Conservation (phyloP, 2,888 invertebrate species). For the Galeopsomyia nigrocyanea region DNA sequence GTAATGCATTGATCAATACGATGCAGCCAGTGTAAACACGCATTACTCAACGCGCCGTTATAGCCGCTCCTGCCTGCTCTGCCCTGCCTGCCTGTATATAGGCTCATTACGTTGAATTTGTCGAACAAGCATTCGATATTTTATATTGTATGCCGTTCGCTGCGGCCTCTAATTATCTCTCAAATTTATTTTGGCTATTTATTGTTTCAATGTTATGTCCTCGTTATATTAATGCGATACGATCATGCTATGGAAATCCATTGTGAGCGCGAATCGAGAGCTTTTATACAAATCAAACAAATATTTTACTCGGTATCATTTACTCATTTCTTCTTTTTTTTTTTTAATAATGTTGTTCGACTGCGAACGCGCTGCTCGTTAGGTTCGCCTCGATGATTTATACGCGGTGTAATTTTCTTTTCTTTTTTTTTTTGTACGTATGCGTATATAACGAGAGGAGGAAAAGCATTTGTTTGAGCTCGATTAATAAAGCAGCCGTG, state of each 20-base stretch:
- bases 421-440: too few relatives aligned
- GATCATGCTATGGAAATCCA: too few relatives aligned
- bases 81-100: conserved; percentile 22
- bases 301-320: too few relatives aligned
- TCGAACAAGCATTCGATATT: conserved; percentile 8
- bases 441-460: background rate
- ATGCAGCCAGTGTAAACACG: conserved; percentile 38
- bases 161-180: conserved; percentile 10
- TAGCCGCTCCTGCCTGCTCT: conserved; percentile 6
- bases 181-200: conserved; percentile 15
- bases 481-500: conserved; percentile 3
- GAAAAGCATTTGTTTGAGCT: conserved; percentile 15
- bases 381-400: too few relatives aligned
- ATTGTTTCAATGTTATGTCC: conserved; percentile 10
- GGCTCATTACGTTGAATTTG: conserved; percentile 41
- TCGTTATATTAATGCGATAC: too few relatives aligned
- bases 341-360: too few relatives aligned
- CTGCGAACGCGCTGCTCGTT: too few relatives aligned
- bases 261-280: too few relatives aligned
- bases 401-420: too few relatives aligned
- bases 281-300: too few relatives aligned
- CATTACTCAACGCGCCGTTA: conserved; percentile 33
- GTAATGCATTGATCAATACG: conserved; percentile 40
- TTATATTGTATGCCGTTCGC: conserved; percentile 7
- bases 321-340: too few relatives aligned